These are phyloP conservation scores for Teleopsis dalmanni DNA, from an alignment of 1,140 invertebrate species.

Conservation along the genomic window DNA sequence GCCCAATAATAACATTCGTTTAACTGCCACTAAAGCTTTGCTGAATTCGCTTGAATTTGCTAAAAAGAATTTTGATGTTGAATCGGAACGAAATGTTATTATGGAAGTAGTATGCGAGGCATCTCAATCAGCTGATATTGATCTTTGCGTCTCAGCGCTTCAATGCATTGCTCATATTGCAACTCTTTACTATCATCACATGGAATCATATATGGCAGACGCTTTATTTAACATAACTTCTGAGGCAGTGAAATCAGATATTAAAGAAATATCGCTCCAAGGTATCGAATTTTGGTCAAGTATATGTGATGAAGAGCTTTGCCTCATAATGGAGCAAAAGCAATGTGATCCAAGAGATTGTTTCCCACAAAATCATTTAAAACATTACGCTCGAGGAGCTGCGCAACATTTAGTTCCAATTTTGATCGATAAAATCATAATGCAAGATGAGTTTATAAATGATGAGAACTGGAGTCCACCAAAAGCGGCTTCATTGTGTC, in stretches of 20 bases:
- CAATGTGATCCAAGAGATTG: slow-evolving; percentile 88
- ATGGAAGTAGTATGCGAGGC: slow-evolving; percentile 98
- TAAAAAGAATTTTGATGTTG: slow-evolving; percentile 95
- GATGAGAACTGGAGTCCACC: slow-evolving; percentile 99
- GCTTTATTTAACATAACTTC: slow-evolving; percentile 98
- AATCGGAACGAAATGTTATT: slow-evolving; percentile 95
- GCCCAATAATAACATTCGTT: slow-evolving; percentile 74
- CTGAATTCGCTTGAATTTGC: slow-evolving; percentile 99
- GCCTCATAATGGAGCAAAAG: slow-evolving; percentile 87
- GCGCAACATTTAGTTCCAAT: slow-evolving; percentile 92
- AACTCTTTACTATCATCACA: slow-evolving; percentile 96
- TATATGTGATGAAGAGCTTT: slow-evolving; percentile 98
- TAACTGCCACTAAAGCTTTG: slow-evolving; percentile 94
- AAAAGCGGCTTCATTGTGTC: slow-evolving; percentile 98
- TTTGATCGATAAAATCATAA: slow-evolving; percentile 87
- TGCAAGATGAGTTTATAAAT: slow-evolving; percentile 89
- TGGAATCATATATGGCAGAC: slow-evolving; percentile 98
- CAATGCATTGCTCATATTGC: slow-evolving; percentile 99
- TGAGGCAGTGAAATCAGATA: slow-evolving; percentile 96
- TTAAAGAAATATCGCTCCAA: slow-evolving; percentile 93
- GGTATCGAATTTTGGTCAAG: slow-evolving; percentile 99
- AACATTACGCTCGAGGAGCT: slow-evolving; percentile 93
- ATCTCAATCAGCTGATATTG: slow-evolving; percentile 75
- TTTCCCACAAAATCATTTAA: slow-evolving; percentile 81
- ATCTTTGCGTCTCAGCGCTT: slow-evolving; percentile 88